Conservation (phyloP, 92 coral and sea anemone genomes). For the Actinernus sp. region DNA sequence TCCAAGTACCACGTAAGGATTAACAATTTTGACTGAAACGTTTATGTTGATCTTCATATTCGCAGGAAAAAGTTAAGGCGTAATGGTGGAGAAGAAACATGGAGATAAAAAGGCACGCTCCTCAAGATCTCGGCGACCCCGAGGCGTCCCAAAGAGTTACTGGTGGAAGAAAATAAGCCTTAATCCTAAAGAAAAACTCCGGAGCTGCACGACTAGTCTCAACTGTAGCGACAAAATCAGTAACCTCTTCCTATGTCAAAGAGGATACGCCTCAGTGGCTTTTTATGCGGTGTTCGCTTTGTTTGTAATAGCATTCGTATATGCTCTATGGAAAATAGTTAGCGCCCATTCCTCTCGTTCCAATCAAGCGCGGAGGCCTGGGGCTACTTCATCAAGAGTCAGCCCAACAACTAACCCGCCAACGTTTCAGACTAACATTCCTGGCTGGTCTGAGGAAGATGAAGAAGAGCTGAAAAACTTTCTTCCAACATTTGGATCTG, state of each 20-base stretch:
- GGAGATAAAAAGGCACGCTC: conserved; percentile 29
- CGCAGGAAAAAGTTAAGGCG: background rate
- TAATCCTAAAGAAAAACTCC: conserved; percentile 10
- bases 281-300: conserved; percentile 85
- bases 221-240: conserved; percentile 80
- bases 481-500: background rate
- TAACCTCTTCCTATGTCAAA: conserved; percentile 86
- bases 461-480: conserved; percentile 37
- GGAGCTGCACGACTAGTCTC: conserved; percentile 38
- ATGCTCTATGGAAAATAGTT: conserved; percentile 94
- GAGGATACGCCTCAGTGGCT: conserved; percentile 91
- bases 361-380: conserved; percentile 75
- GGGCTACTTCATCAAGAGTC: conserved; percentile 55
- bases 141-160: conserved; percentile 40
- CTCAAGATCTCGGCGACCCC: conserved; percentile 31
- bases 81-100: conserved; percentile 33
- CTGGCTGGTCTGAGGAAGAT: conserved; percentile 23
- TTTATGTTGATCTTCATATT: background rate
- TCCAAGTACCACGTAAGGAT: no score
- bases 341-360: conserved; percentile 87
- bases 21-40: no score
- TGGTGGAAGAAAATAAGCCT: conserved; percentile 47
- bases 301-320: conserved; percentile 79
- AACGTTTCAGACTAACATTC: conserved; percentile 15
- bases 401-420: conserved; percentile 68